Percentiles rank a stretch among this genome's conserved stretches.
These are phyloP conservation scores for Eulithis prunata DNA, from an alignment of 2,888 invertebrate genomes.

Conservation along the genomic window DNA sequence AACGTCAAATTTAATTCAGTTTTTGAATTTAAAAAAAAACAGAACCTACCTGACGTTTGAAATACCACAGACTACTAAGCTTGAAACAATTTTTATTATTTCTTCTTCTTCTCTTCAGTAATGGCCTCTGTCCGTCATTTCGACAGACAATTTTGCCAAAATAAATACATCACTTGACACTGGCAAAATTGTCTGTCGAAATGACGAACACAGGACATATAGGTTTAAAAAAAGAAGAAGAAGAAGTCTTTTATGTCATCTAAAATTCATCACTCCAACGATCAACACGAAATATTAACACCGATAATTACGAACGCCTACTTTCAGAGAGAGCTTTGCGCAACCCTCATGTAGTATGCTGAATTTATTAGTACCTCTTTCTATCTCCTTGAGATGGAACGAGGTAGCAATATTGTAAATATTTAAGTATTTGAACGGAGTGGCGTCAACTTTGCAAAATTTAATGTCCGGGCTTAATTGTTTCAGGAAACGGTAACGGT, in stretches of 20 bases:
- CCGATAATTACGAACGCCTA: conserved; percentile 22
- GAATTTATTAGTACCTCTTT: conserved; percentile 29
- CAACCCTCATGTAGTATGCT: conserved; percentile 19
- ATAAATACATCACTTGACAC: too few relatives aligned
- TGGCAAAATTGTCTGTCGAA: too few relatives aligned
- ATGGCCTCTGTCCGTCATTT: too few relatives aligned
- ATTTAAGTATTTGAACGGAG: conserved; percentile 47
- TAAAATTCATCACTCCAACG: not conserved
- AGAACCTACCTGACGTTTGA: too few relatives aligned
- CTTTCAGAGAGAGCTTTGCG: conserved; percentile 24
- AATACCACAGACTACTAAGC: too few relatives aligned
- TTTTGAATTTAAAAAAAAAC: too few relatives aligned
- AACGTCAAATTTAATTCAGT: too few relatives aligned
- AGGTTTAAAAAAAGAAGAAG: too few relatives aligned
- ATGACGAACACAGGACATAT: too few relatives aligned
- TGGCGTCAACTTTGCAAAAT: conserved; percentile 51
- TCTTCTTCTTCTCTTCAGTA: too few relatives aligned
- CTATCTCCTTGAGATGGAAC: conserved; percentile 34
- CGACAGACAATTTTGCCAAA: too few relatives aligned
- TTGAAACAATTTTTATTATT: too few relatives aligned
- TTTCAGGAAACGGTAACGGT: conserved; percentile 50
- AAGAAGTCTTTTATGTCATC: not conserved
- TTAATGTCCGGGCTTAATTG: conserved; percentile 57
- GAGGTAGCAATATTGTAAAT: conserved; percentile 45
- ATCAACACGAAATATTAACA: conserved; percentile 12